Base-by-base conservation (phyloP, 2,113 vertebrate genomes). In the Hypomesus transpacificus region DNA sequence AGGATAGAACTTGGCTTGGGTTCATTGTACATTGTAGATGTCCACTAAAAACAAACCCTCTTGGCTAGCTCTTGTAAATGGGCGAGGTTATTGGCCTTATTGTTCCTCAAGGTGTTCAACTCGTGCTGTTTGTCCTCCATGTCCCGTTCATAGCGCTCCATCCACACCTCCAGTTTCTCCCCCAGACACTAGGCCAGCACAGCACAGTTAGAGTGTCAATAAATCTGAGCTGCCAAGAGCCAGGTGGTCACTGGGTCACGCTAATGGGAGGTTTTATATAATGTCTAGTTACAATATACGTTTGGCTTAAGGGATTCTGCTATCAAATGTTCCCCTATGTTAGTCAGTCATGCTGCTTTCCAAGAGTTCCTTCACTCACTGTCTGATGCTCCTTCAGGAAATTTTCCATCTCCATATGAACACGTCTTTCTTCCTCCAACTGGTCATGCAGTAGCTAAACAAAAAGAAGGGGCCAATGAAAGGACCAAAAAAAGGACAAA, bases 111-210 rank as follows among this genome's bases (percentile, higher is more conserved):
- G 59, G 80, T 24, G 31, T 86, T 87, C 39, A 94, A 79, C 72
- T 93, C 91, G 58, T 87, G 70, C 0, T 95, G 92, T 76, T 94
- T 94, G 58, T 83, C 82, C 1, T 93, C 81, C 0, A 83, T 90
- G 71, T 94, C 94, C 1, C 87, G 93, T 65, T 95, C 86, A 26
- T 91, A 94, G 51, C 92, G 93, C 64, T 94, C 91, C 83, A 92
- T 85, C 94, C 94, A 95, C 69, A 86, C 87, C 46, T 95, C 92
- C 64, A 94, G 77, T 78, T 89, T 91, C 75, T 93, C 92, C 65
- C 90, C 87, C 69, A 94, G 78, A 39, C 73, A 83, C 95, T 96
- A 69, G 5, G 14, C 2, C 28, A 76, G 11, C 28, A 14, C 21
- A 11, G 53, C 26, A 54, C 24, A 46, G 11, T 46, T 46, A 46